These are phyloP conservation scores for Drosophila sucinea DNA, from an alignment of 1,140 invertebrate species.

Conservation along the genomic window DNA sequence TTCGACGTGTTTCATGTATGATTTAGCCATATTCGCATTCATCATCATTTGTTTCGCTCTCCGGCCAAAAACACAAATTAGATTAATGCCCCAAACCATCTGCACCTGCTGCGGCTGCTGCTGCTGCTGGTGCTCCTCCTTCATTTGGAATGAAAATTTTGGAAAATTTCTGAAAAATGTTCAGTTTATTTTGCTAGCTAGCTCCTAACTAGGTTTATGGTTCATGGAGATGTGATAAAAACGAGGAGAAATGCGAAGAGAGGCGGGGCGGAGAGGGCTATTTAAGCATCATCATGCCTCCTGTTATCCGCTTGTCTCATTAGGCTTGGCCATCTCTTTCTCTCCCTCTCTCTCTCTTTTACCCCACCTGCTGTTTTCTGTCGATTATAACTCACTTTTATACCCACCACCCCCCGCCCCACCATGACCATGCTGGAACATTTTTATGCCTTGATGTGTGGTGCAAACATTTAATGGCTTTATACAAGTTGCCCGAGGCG, in stretches of 20 bases:
- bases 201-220: constrained; percentile 4
- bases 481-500: constrained; percentile 45
- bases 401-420: constrained; percentile 22
- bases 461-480: constrained; percentile 69
- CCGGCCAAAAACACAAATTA: background rate
- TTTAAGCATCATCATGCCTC: background rate
- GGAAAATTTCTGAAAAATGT: constrained; percentile 6
- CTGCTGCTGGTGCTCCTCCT: background rate
- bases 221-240: background rate
- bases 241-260: background rate
- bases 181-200: constrained; percentile 4
- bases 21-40: constrained; percentile 11
- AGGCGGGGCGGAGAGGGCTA: background rate
- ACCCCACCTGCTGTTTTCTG: constrained; percentile 13
- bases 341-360: constrained; percentile 6
- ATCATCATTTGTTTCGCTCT: background rate
- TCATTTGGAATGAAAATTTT: constrained; percentile 6
- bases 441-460: constrained; percentile 56
- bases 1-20: background rate
- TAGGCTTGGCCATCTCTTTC: constrained; percentile 11
- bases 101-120: background rate
- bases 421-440: constrained; percentile 23
- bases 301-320: constrained; percentile 9
- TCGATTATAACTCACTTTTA: constrained; percentile 36
- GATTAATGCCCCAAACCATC: constrained; percentile 10